Percentiles rank a stretch among this genome's conserved stretches.
phyloP scores from a whole-genome alignment of 2,113 vertebrate species.

The Mohoua ochrocephala region DNA sequence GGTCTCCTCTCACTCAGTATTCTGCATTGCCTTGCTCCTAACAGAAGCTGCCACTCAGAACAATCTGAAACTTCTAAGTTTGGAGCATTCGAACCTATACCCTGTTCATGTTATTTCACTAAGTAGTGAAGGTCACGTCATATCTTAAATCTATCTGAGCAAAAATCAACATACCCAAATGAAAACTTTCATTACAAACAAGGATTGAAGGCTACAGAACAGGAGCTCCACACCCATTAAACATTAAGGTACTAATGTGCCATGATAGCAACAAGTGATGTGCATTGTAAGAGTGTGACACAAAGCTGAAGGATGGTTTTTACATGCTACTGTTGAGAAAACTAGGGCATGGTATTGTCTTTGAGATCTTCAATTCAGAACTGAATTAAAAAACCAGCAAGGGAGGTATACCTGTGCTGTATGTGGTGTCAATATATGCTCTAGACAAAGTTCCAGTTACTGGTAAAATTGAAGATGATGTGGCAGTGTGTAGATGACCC shows the following conservation, averaged over 20 bases:
- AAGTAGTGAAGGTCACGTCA: background rate
- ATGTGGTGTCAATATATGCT: background rate
- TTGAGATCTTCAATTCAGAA: background rate
- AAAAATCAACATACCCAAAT: background rate
- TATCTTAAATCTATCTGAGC: background rate
- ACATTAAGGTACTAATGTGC: background rate
- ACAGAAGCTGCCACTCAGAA: background rate
- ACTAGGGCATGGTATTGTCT: background rate
- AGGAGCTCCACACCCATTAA: background rate
- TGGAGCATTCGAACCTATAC: background rate
- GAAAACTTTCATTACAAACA: background rate
- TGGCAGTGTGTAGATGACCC: background rate
- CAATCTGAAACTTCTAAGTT: background rate
- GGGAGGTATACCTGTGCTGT: background rate
- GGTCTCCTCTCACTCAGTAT: background rate
- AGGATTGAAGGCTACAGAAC: background rate
- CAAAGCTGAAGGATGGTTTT: background rate
- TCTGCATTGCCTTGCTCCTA: background rate
- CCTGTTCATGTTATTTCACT: background rate
- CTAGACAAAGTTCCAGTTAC: background rate
- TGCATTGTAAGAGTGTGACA: background rate
- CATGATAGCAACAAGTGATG: background rate
- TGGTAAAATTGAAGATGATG: background rate
- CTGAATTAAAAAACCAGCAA: background rate
- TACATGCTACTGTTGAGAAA: background rate